A percentile compares a stretch with the other conserved stretches of the same genome.
phyloP scores from a whole-genome alignment of 2,797 vertebrate genomes.

The Hyperoplus immaculatus region DNA sequence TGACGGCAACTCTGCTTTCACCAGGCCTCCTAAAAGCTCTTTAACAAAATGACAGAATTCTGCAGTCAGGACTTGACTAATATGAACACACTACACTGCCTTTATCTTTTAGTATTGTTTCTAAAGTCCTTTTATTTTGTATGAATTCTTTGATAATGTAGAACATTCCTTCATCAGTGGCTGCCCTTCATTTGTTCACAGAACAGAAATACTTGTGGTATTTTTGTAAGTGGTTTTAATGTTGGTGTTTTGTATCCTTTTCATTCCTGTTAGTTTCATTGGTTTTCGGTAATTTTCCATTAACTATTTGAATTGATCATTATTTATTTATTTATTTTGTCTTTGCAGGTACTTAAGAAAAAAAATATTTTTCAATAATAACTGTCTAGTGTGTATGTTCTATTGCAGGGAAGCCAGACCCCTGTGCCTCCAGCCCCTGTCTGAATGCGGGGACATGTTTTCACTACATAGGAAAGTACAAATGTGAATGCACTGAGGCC shows the following conservation, averaged over 20 bases:
- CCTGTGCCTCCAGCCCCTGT: slow-evolving; percentile 95
- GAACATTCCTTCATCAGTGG: not conserved
- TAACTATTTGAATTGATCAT: not conserved
- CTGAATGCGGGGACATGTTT: slow-evolving; percentile 97
- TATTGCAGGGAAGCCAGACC: slow-evolving; percentile 94
- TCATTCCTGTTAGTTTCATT: not conserved
- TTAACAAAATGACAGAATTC: not conserved
- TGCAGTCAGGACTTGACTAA: too few relatives aligned
- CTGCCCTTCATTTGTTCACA: not conserved
- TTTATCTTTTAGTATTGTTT: not conserved
- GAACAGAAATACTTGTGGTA: not conserved
- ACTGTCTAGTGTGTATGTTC: slow-evolving; percentile 26
- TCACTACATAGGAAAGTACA: slow-evolving; percentile 99
- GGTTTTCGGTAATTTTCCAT: not conserved
- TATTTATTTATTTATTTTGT: not conserved
- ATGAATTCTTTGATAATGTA: not conserved
- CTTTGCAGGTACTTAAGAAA: not conserved
- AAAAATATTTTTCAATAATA: not conserved
- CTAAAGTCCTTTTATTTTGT: not conserved
- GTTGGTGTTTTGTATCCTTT: not conserved
- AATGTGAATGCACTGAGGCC: slow-evolving; percentile 93
- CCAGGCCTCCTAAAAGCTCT: not conserved
- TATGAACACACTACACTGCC: not conserved
- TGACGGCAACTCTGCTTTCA: not conserved
- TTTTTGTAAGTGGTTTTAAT: not conserved